A percentile compares a stretch with the other conserved stretches of the same genome.
phyloP scores from a whole-genome alignment of 2,113 vertebrate genomes.

The Dendropsophus ebraccatus region DNA sequence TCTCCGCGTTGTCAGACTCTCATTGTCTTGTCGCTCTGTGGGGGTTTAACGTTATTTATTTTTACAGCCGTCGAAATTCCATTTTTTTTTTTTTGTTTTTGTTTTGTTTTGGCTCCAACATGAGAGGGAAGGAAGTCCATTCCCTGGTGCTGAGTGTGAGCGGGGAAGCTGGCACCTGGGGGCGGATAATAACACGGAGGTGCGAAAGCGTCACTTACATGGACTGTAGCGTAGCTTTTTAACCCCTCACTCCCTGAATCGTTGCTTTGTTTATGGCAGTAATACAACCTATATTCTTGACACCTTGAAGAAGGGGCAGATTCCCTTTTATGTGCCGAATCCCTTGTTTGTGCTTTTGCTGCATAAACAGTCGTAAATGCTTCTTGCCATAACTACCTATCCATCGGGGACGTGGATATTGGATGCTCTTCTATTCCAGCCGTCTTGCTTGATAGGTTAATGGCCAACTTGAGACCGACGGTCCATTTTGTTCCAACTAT shows the following conservation, averaged over 20 bases:
- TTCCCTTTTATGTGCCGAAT: neutral
- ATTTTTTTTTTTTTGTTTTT: constrained; percentile 53
- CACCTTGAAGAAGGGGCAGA: too few relatives aligned
- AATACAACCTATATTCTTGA: neutral
- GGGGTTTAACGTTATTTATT: constrained; percentile 38
- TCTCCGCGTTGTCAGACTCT: neutral
- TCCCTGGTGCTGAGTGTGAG: constrained; percentile 34
- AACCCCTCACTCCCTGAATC: neutral
- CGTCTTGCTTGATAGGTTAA: neutral
- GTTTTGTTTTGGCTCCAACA: constrained; percentile 39
- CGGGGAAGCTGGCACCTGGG: constrained; percentile 25
- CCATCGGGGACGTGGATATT: neutral
- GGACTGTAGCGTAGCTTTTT: neutral
- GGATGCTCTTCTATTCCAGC: neutral
- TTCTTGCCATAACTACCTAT: neutral
- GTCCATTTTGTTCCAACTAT: too few relatives aligned
- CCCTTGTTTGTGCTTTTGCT: neutral
- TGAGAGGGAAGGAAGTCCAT: constrained; percentile 32
- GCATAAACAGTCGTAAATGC: neutral
- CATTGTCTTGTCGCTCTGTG: constrained; percentile 27
- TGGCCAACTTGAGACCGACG: too few relatives aligned
- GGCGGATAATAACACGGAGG: constrained; percentile 6
- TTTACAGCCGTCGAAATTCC: constrained; percentile 19
- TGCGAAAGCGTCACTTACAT: neutral
- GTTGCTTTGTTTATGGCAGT: neutral